phyloP scores from a whole-genome alignment of 30 jellyfish, hydroid and myxozoan genomes.

The Hydractinia symbiolongicarpus region DNA sequence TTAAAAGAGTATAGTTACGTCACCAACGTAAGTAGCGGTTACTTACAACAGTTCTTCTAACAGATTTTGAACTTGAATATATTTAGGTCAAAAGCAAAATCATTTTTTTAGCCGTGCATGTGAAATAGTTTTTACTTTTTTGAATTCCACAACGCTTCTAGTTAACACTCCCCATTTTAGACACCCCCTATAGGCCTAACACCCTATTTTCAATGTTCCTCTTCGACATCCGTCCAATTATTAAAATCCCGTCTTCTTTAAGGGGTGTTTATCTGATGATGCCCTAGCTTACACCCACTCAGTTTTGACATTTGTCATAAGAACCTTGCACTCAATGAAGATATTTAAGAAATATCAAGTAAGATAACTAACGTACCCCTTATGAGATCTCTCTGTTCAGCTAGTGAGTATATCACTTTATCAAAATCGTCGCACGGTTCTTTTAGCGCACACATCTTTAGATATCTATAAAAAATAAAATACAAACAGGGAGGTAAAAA shows the following conservation, averaged over 20 bases:
- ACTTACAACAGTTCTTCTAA: background rate
- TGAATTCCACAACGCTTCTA: no score
- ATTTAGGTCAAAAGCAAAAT: background rate
- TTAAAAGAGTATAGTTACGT: background rate
- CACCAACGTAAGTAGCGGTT: background rate
- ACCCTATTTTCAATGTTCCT: no score
- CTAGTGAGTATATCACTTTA: slow-evolving; percentile 41
- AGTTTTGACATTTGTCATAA: background rate
- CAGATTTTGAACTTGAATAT: background rate
- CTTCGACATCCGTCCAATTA: no score
- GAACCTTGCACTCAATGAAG: no score
- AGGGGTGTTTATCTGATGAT: background rate
- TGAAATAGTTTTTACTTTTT: background rate
- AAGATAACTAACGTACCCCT: slow-evolving; percentile 24
- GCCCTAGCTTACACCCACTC: background rate
- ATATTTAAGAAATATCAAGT: background rate
- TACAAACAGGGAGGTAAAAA: background rate
- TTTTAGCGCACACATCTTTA: slow-evolving; percentile 47
- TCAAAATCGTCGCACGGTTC: slow-evolving; percentile 82
- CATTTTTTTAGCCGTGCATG: background rate
- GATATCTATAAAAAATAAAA: slow-evolving; percentile 38
- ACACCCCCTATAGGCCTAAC: no score
- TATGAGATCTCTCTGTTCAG: slow-evolving; percentile 56
- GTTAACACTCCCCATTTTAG: no score
- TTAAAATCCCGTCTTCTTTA: background rate